Base-by-base conservation (phyloP, 2,888 invertebrate species). In the Myopa tessellatipennis region DNA sequence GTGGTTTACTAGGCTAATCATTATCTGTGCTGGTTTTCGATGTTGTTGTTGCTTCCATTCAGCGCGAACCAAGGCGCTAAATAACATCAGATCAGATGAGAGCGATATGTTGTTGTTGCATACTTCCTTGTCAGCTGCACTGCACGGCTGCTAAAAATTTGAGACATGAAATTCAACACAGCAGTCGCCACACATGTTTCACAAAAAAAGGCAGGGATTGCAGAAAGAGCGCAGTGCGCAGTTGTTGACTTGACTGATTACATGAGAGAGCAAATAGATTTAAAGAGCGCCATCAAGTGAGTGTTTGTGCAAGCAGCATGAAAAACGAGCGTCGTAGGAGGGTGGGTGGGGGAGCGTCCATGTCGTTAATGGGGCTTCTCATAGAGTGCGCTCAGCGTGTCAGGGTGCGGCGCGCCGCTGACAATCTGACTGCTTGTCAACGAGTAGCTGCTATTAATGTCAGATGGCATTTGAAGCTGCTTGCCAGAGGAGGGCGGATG, bases 1-100 rank as follows among this genome's bases (percentile, higher is more conserved):
- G 78, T 79, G 80, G 80, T 77, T 79, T 86, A 87, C 85, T 86
- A 85, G 87, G 86, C 87, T 87, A 87, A 87, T 87, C 87, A 87
- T 87, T 83, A 86, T 87, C 83, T 87, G 86, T 84, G 85, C 87
- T 86, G 85, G 84, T 87, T 86, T 87, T 83, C 81, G 80, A 79
- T 81, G 82, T 81, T 83, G 84, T 85, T 40, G 45, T 45, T 45
- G 45, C 45, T 45, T 86, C 86, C 87, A 87, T 87, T 86, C 84
- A 85, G 82, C 79, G 83, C 38, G 63, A 38, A 55, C 10, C 55
- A 16, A 58, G 34, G 60, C 36, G 65, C 65, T 50, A 40, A n/a
- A 65, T 40, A 26, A 26, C 12, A 38, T 58, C n/a, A 36, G 34
- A 55, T 26, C 14, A 18, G 38, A 18, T 18, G 8, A 16, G 18